These are phyloP conservation scores for Poeciliopsis turrubarensis DNA, from an alignment of 2,113 vertebrate genomes.

Conservation along the genomic window DNA sequence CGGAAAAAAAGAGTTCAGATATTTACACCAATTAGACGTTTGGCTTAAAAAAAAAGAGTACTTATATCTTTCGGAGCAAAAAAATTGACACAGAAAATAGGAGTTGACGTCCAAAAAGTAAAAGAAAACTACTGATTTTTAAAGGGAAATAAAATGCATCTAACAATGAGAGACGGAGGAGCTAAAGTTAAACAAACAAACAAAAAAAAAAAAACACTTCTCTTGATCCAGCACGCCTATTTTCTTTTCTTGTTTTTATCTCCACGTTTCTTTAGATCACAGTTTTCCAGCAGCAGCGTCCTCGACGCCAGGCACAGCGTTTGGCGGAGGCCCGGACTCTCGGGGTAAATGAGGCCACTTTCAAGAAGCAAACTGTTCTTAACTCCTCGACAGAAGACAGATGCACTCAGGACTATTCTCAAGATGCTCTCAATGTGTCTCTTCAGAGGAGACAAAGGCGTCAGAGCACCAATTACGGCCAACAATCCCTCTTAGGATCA, in stretches of 20 bases:
- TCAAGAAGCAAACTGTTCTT: slow-evolving; percentile 48
- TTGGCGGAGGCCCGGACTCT: slow-evolving; percentile 39
- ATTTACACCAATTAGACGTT: slow-evolving; percentile 1
- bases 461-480: slow-evolving; percentile 49
- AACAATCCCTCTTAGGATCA: slow-evolving; percentile 43
- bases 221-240: slow-evolving; percentile 4
- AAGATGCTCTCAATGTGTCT: slow-evolving; percentile 54
- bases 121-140: background rate
- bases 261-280: slow-evolving; percentile 24
- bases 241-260: background rate
- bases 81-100: background rate
- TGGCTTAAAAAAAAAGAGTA: background rate
- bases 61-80: background rate
- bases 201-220: background rate
- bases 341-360: slow-evolving; percentile 58
- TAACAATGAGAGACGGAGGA: background rate
- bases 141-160: background rate
- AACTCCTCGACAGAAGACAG: slow-evolving; percentile 61
- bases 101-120: background rate
- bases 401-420: slow-evolving; percentile 56
- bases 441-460: slow-evolving; percentile 52
- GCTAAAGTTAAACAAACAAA: slow-evolving; percentile 1
- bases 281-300: slow-evolving; percentile 15
- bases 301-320: slow-evolving; percentile 15
- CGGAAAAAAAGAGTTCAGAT: background rate